Percentiles rank a stretch among this genome's conserved stretches.
phyloP scores from a whole-genome alignment of 2,888 invertebrate species.

The Caenorhabditis macrosperma region DNA sequence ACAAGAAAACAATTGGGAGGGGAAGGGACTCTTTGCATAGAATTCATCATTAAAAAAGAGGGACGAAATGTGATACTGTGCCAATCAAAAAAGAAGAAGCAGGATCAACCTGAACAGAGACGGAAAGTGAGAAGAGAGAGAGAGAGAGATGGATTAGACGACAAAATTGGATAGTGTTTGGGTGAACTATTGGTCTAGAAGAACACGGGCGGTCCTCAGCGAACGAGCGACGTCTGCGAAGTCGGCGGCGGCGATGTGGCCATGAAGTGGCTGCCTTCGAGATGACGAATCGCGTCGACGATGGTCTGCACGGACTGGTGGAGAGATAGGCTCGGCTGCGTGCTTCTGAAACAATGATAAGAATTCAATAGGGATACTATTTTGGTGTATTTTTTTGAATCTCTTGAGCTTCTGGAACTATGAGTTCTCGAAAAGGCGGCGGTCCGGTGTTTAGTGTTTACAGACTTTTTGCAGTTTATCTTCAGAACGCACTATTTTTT shows the following conservation, averaged over 20 bases:
- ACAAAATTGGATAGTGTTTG: slow-evolving; percentile 4
- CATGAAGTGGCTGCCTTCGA: slow-evolving; percentile 85
- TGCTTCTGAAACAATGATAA: slow-evolving; percentile 56
- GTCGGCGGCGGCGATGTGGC: slow-evolving; percentile 65
- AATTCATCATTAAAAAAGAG: slow-evolving; percentile 53
- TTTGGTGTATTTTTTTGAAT: no score
- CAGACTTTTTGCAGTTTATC: no score
- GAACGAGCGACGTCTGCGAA: slow-evolving; percentile 68
- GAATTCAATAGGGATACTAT: background rate
- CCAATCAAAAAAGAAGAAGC: slow-evolving; percentile 17
- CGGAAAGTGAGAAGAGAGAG: slow-evolving; percentile 11
- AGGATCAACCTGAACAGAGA: slow-evolving; percentile 55
- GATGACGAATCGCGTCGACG: slow-evolving; percentile 96
- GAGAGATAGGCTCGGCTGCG: slow-evolving; percentile 36
- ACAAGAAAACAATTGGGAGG: slow-evolving; percentile 21
- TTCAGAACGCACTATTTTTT: no score
- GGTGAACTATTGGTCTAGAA: background rate
- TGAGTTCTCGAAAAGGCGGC: background rate
- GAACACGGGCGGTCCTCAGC: slow-evolving; percentile 41
- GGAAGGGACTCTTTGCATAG: slow-evolving; percentile 38
- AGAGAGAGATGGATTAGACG: slow-evolving; percentile 8
- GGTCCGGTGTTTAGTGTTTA: no score
- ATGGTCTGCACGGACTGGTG: slow-evolving; percentile 89
- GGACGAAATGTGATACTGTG: slow-evolving; percentile 41
- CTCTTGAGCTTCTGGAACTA: no score